Percentiles rank a stretch among this genome's conserved stretches.
These are phyloP conservation scores for Aphis craccivora DNA, from an alignment of 1,140 invertebrate genomes.

Conservation along the genomic window DNA sequence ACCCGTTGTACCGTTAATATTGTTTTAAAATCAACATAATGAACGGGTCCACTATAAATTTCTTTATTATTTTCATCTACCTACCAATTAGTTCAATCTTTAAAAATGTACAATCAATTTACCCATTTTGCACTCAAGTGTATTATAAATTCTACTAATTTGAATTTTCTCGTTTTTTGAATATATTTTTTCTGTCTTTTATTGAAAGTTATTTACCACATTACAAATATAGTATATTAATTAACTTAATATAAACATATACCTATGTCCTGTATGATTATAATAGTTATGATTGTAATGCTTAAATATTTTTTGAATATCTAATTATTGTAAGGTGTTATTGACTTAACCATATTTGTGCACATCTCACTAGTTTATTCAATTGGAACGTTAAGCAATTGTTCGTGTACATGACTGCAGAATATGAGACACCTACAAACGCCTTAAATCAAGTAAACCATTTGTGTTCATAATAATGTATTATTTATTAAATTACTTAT, in stretches of 20 bases:
- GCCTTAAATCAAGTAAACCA: constrained; percentile 79
- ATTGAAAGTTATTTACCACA: not conserved
- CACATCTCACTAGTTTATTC: constrained; percentile 86
- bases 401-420: constrained; percentile 95
- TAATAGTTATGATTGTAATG: not conserved
- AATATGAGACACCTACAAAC: constrained; percentile 91
- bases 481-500: not conserved
- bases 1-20: no score
- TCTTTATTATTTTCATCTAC: not conserved
- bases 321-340: not conserved
- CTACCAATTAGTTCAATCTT: not conserved
- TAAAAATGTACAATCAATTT: not conserved
- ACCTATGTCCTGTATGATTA: not conserved
- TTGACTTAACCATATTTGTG: constrained; percentile 61
- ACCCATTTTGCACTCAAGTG: not conserved
- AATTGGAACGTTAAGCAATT: constrained; percentile 99
- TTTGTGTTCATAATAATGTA: not conserved
- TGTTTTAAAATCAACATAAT: no score
- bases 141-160: not conserved
- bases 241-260: not conserved
- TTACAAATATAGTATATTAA: not conserved
- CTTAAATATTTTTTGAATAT: not conserved
- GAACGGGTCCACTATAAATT: not conserved
- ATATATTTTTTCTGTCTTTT: not conserved
- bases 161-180: not conserved